Base-by-base conservation (phyloP, 2,888 invertebrate species). In the Morpho achilles region DNA sequence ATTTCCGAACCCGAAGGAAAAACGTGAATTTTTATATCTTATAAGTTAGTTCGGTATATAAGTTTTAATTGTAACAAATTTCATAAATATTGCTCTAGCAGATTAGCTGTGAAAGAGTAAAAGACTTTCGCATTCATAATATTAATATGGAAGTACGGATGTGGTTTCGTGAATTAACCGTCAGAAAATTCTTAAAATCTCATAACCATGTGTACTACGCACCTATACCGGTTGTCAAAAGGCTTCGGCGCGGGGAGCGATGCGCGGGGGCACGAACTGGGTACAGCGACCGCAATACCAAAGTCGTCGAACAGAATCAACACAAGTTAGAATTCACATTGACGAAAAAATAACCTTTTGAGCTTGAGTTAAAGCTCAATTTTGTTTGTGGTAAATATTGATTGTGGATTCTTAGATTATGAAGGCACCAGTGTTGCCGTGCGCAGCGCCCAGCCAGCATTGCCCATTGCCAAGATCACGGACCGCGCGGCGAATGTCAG, bases 401-500 rank as follows among this genome's bases (percentile, higher is more conserved):
- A 45, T 40, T 60, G 52, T 43, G 60, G 60, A 41, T 53, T 50
- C 42, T 58, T 53, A 39, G 53, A 41, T 45, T 52, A 8, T 40
- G 42, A 22, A 56, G 57, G 60, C 50, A 59, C 45, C 65, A 65
- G 68, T 67, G 76, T 77, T 76, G 80, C 80, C 78, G 78, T 76
- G 73, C 76, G 68, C 65, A 69, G 70, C 67, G 66, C 66, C 65
- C 83, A 80, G 79, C 84, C 80, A 82, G 82, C 91, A 91, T 87
- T 91, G 91, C 91, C 85, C 91, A 91, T 88, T 91, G 92, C 91
- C 92, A 92, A 92, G 92, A 92, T 92, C 92, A 92, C 87, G 92
- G 92, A 80, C 87, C 79, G 85, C 80, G 84, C 82, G 74, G 85
- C 88, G 87, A 89, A 89, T 89, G 89, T 88, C 89, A 87, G 87